Conservation (phyloP, 92 coral and sea anemone species). For the Chrysogorgia sp. region DNA sequence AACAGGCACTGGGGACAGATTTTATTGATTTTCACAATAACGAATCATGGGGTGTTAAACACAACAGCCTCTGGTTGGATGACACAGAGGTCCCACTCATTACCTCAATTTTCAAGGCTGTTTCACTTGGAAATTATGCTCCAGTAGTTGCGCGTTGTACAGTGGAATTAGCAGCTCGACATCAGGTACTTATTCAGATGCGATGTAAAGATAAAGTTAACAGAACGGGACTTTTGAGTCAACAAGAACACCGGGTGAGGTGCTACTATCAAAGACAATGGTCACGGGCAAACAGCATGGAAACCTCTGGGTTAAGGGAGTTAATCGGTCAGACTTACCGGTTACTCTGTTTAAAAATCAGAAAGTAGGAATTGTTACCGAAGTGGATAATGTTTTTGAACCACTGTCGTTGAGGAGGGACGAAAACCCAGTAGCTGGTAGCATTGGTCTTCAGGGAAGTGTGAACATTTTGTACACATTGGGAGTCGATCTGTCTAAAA, state of each 20-base stretch:
- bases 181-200: conserved; percentile 51
- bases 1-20: conserved; percentile 53
- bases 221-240: too few relatives aligned
- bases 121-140: conserved; percentile 37
- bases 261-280: conserved; percentile 43
- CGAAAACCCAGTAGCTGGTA: too few relatives aligned
- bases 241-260: conserved; percentile 51
- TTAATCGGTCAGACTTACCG: conserved; percentile 37
- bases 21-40: conserved; percentile 52
- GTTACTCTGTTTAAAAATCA: conserved; percentile 52
- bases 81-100: conserved; percentile 22
- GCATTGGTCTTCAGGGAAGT: conserved; percentile 28
- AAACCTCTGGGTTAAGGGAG: conserved; percentile 53
- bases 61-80: too few relatives aligned
- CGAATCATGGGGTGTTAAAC: conserved; percentile 43
- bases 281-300: conserved; percentile 50
- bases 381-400: conserved; percentile 46
- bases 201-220: conserved; percentile 44
- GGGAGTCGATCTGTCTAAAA: too few relatives aligned
- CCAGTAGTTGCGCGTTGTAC: conserved; percentile 54
- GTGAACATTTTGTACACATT: background rate
- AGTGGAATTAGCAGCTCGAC: conserved; percentile 44
- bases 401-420: too few relatives aligned
- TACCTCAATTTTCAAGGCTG: conserved; percentile 21
- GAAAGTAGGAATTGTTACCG: conserved; percentile 41